phyloP scores from a whole-genome alignment of 2,113 vertebrate genomes.

The Parus major region DNA sequence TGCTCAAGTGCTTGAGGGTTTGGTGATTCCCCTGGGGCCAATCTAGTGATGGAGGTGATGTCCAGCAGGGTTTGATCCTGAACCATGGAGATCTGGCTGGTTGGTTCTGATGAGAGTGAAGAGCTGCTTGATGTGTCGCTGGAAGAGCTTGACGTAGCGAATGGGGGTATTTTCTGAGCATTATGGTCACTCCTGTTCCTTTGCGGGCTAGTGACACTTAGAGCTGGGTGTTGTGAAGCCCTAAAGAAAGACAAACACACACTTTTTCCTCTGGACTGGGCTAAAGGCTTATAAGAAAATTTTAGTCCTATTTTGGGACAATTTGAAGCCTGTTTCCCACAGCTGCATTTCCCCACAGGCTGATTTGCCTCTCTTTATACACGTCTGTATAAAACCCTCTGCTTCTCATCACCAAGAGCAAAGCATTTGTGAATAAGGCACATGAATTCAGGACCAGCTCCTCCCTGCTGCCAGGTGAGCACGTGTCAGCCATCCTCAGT shows the following conservation, averaged over 20 bases:
- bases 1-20: background rate
- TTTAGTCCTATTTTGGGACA: background rate
- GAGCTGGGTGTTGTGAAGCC: slow-evolving; percentile 71
- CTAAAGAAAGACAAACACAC: slow-evolving; percentile 59
- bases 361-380: background rate
- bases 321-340: background rate
- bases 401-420: background rate
- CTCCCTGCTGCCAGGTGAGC: background rate
- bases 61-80: slow-evolving; percentile 55
- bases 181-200: slow-evolving; percentile 44
- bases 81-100: slow-evolving; percentile 52
- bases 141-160: slow-evolving; percentile 51
- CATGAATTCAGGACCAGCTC: background rate
- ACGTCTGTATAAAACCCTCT: background rate
- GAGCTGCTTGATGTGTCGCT: slow-evolving; percentile 47
- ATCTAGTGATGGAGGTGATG: slow-evolving; percentile 31
- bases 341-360: background rate
- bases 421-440: background rate
- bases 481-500: background rate
- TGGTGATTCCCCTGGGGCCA: slow-evolving; percentile 22
- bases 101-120: slow-evolving; percentile 54
- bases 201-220: slow-evolving; percentile 55
- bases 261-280: slow-evolving; percentile 4
- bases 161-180: slow-evolving; percentile 38
- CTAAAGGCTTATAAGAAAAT: background rate